phyloP scores from a whole-genome alignment of 2,797 vertebrate species.

The Scolopax bukidnonensis region DNA sequence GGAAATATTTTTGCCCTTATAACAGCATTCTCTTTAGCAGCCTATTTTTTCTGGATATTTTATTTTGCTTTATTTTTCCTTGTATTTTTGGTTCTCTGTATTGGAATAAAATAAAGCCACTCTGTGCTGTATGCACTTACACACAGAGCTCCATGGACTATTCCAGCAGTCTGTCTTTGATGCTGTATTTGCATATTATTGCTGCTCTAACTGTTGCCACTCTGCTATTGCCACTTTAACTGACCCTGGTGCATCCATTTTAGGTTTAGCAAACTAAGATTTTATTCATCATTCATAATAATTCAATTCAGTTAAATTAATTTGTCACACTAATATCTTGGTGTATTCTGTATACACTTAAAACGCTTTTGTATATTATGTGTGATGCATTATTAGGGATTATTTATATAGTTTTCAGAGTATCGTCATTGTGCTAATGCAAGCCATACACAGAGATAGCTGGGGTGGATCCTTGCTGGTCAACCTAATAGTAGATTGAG shows the following conservation, averaged over 20 bases:
- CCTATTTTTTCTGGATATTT: not conserved
- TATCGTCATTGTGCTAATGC: not conserved
- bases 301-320: not conserved
- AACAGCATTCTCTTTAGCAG: not conserved
- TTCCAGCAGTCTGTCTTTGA: not conserved
- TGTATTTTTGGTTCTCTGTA: not conserved
- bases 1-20: not conserved
- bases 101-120: not conserved
- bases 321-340: not conserved
- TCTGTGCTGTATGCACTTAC: not conserved
- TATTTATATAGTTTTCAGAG: not conserved
- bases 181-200: not conserved
- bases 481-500: not conserved
- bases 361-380: not conserved
- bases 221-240: not conserved
- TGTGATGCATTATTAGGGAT: not conserved
- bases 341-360: not conserved
- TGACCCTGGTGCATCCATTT: not conserved
- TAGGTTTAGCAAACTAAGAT: not conserved
- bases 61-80: not conserved
- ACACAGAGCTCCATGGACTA: not conserved
- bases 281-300: not conserved
- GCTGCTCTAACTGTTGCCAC: not conserved
- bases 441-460: not conserved
- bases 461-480: not conserved